Conservation (phyloP, 2,888 invertebrate species). For the Ormyrus thymus region DNA sequence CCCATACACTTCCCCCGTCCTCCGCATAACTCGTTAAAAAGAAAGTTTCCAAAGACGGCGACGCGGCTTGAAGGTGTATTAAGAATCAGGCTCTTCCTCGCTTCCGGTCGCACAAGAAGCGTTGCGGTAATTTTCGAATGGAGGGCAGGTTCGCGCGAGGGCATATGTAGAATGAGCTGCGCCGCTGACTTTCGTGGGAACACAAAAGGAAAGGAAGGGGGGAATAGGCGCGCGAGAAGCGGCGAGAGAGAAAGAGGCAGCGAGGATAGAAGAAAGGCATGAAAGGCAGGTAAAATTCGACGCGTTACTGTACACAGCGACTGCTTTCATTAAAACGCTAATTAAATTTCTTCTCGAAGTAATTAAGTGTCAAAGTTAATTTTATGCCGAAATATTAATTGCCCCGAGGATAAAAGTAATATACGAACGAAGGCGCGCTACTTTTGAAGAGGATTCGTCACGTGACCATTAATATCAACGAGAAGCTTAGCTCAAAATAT, state of each 20-base stretch:
- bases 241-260: constrained; percentile 1
- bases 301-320: too few relatives aligned
- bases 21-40: constrained; percentile 6
- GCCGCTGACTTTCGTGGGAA: constrained; percentile 47
- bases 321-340: too few relatives aligned
- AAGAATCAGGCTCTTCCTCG: constrained; percentile 8
- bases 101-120: constrained; percentile 24
- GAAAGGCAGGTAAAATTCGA: too few relatives aligned
- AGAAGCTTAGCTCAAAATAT: background rate
- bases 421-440: too few relatives aligned
- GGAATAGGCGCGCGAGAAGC: background rate
- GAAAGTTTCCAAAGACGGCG: constrained; percentile 4
- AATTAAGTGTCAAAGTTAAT: too few relatives aligned
- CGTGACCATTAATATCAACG: too few relatives aligned
- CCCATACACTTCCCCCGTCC: background rate
- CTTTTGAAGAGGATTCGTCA: too few relatives aligned
- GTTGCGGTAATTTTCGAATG: constrained; percentile 23
- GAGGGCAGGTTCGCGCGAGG: background rate
- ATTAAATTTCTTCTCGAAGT: too few relatives aligned
- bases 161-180: constrained; percentile 42
- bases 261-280: background rate
- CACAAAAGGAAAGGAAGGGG: background rate
- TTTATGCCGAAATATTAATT: too few relatives aligned
- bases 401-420: too few relatives aligned
- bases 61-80: background rate